Evolutionary conservation across 2,888 invertebrate species (phyloP), one percentile per base, ranked within the genome.

Genomic region (Nasonovia ribisnigri): DNA sequence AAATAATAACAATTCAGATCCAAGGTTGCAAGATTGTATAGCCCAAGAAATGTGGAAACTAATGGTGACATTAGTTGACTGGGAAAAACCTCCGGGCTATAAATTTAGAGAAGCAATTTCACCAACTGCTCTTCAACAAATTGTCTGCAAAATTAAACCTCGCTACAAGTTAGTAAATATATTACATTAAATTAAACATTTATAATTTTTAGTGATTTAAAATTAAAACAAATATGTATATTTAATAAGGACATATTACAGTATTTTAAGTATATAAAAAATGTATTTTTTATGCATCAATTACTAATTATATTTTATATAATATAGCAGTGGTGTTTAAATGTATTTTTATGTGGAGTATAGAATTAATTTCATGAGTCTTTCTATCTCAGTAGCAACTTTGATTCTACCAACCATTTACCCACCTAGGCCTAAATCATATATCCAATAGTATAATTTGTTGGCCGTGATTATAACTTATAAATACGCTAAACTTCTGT

Each of bases 111-210:
- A 97, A 24, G 97, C 98, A 10, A 98, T 98, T 94, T 97, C 98
- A 0, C 98, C 98, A 0, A 97, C 98, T 95, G 97, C 97, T 95
- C 96, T 98, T 94, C 98, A 98, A 95, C 96, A 97, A 90, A 98
- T 98, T 89, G 98, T 98, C 94, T 98, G 98, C 97, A 98, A 97
- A 96, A 97, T 98, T 94, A 98, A 98, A 95, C 98, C 98, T 90
- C 96, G 98, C 95, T 98, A 98, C 96, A 96, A 97, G 95, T 96
- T 95, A 95, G 95, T 93, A 42, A 11, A 77, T 77, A 36, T 36
- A 8, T 8, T 77, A 20, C 8, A 77, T 8, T 36, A 13, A 20
- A 36, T 20, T 6, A 26, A 20, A 77, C 36, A 36, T 77, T 5
- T 26, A 29, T 60, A 60, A 26, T 24, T 6, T 57, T 6, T 26